phyloP scores from a whole-genome alignment of 1,140 invertebrate genomes.

The Drosophila grimshawi region DNA sequence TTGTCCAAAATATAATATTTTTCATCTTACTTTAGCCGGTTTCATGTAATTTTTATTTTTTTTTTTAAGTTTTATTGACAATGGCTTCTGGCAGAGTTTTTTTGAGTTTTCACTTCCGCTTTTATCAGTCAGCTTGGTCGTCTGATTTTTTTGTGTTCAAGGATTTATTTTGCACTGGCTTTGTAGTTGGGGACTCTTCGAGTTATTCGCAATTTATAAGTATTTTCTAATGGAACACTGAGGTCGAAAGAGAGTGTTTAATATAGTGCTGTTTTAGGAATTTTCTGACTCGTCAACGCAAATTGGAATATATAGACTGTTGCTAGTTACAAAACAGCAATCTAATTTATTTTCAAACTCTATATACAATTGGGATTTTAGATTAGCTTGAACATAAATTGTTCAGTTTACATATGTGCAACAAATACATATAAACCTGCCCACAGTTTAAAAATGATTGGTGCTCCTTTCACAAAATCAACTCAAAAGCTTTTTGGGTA shows the following conservation, averaged over 20 bases:
- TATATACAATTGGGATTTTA: no score
- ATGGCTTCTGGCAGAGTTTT: constrained; percentile 50
- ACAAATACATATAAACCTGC: no score
- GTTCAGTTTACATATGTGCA: no score
- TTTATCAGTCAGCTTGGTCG: constrained; percentile 21
- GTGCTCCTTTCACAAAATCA: not conserved
- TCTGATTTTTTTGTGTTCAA: constrained; percentile 35
- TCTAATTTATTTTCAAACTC: no score
- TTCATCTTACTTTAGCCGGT: constrained; percentile 72
- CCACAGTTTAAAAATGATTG: not conserved
- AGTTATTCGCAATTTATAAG: constrained; percentile 14
- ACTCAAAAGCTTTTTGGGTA: constrained; percentile 1
- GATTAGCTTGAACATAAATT: no score
- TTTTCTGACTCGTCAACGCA: no score
- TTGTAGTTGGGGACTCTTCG: constrained; percentile 11
- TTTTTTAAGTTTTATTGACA: constrained; percentile 65
- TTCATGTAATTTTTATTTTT: constrained; percentile 51
- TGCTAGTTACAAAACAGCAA: no score
- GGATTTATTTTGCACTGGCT: constrained; percentile 59
- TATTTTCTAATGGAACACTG: constrained; percentile 1
- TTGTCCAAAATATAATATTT: constrained; percentile 57
- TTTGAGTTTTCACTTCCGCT: constrained; percentile 13
- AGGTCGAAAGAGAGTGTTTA: not conserved
- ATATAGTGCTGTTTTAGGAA: no score
- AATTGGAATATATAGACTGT: no score